phyloP scores from a whole-genome alignment of 2,113 vertebrate genomes.

The Chaenogobius annularis region DNA sequence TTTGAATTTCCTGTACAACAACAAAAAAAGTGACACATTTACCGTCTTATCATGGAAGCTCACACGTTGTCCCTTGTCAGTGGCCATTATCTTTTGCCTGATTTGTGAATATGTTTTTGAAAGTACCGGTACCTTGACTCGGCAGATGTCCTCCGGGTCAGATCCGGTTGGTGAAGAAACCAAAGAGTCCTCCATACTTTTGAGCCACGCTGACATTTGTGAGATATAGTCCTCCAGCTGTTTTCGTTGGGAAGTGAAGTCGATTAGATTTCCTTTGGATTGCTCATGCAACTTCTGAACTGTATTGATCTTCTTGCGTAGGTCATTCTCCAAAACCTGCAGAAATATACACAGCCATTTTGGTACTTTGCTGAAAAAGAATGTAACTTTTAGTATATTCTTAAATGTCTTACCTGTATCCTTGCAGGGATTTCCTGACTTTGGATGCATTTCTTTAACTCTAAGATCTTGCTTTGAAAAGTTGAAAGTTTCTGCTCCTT shows the following conservation, averaged over 20 bases:
- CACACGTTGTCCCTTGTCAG: neutral
- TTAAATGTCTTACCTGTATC: constrained; percentile 80
- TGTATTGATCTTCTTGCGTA: constrained; percentile 85
- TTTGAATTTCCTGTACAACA: constrained; percentile 84
- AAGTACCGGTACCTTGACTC: constrained; percentile 91
- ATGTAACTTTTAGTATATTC: neutral
- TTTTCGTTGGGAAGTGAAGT: constrained; percentile 83
- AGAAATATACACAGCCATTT: neutral
- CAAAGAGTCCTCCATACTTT: constrained; percentile 81
- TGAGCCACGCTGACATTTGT: constrained; percentile 83
- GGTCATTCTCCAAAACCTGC: constrained; percentile 89
- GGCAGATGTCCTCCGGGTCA: constrained; percentile 84
- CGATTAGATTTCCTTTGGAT: constrained; percentile 81
- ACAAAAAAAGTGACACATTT: too few relatives aligned
- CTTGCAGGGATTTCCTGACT: constrained; percentile 84
- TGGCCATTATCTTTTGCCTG: neutral
- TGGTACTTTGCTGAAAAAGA: neutral
- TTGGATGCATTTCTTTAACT: constrained; percentile 82
- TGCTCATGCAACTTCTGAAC: constrained; percentile 83
- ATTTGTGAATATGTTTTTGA: neutral
- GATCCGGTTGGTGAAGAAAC: constrained; percentile 71
- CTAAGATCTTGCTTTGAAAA: constrained; percentile 82
- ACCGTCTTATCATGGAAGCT: too few relatives aligned
- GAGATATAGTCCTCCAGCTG: constrained; percentile 85
- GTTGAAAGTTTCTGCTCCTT: constrained; percentile 84